Evolutionary conservation across 2,797 vertebrate species (phyloP).

Genomic region (Megaceryle alcyon): DNA sequence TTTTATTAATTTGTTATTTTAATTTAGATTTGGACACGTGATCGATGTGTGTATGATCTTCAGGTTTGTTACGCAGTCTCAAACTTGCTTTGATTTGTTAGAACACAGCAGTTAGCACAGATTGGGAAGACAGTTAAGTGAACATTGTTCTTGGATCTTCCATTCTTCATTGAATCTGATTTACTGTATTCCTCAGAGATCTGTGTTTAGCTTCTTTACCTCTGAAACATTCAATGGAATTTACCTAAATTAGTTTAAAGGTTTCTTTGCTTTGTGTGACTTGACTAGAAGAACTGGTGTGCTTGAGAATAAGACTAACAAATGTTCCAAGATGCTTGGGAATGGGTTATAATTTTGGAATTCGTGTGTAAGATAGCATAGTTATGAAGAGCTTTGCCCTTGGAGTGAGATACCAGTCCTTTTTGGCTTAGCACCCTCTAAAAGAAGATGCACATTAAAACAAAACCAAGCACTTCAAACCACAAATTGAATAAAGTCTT

Average conservation of each 20-base stretch:
- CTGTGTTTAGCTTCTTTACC: neutral
- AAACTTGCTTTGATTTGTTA: neutral
- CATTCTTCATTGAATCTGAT: neutral
- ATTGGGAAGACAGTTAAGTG: neutral
- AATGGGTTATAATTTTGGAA: neutral
- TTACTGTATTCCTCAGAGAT: neutral
- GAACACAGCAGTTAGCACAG: neutral
- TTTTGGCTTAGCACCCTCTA: neutral
- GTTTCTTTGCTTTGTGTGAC: neutral
- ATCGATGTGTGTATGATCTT: neutral
- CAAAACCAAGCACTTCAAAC: neutral
- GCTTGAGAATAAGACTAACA: neutral
- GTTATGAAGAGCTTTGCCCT: neutral
- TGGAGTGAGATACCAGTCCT: neutral
- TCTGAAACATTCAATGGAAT: neutral
- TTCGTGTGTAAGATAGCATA: neutral
- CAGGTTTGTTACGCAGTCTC: neutral
- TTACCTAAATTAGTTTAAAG: neutral
- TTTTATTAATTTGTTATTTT: neutral
- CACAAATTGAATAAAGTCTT: neutral
- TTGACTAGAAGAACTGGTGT: neutral
- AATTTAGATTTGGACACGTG: neutral
- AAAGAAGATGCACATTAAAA: neutral
- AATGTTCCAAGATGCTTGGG: neutral
- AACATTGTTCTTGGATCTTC: neutral